phyloP scores from a whole-genome alignment of 2,797 vertebrate species.

The Distichodus sexfasciatus region DNA sequence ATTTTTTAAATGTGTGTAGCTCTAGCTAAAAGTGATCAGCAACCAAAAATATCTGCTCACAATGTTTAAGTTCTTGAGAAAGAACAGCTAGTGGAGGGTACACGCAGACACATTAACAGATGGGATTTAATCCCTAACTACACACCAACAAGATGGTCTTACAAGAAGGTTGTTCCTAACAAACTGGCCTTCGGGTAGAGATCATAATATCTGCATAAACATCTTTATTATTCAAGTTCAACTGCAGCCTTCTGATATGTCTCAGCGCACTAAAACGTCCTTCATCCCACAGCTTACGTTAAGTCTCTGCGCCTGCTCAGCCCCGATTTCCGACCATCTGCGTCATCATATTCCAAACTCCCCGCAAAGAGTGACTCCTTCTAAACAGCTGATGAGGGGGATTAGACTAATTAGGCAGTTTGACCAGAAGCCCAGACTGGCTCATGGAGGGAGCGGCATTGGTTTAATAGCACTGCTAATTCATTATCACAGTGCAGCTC shows the following conservation, averaged over 20 bases:
- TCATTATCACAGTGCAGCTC: slow-evolving; percentile 30
- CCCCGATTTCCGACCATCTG: slow-evolving; percentile 33
- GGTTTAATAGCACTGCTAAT: slow-evolving; percentile 30
- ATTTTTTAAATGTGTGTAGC: no score
- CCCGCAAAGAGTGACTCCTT: background rate
- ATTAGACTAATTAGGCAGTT: slow-evolving; percentile 42
- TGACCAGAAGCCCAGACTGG: slow-evolving; percentile 13
- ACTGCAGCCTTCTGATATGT: background rate
- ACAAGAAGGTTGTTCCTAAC: no score
- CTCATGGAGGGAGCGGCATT: background rate
- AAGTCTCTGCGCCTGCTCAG: slow-evolving; percentile 8
- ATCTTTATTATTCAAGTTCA: background rate
- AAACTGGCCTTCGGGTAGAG: no score
- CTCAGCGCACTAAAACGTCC: background rate
- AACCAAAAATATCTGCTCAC: no score
- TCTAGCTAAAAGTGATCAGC: no score
- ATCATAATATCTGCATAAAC: no score
- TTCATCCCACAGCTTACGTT: background rate
- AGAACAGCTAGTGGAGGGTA: no score
- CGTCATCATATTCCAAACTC: slow-evolving; percentile 17
- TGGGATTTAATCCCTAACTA: no score
- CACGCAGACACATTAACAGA: no score
- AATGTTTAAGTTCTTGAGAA: no score
- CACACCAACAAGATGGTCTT: no score
- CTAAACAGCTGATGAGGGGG: slow-evolving; percentile 10